Conservation (phyloP, 2,888 invertebrate species). For the Sminthurides aquaticus region DNA sequence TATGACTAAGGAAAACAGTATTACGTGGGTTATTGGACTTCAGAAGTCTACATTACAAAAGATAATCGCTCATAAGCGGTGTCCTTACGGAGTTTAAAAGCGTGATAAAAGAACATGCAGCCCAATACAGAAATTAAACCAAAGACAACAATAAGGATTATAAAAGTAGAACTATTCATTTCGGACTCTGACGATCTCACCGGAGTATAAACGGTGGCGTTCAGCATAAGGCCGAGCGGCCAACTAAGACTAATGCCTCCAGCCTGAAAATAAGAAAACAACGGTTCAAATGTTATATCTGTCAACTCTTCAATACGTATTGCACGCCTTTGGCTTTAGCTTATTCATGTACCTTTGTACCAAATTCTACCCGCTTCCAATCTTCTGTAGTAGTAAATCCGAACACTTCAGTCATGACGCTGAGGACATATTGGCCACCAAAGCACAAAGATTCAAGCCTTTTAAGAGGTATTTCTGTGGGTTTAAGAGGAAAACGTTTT, state of each 20-base stretch:
- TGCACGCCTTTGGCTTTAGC: too few species aligned
- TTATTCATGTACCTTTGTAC: constrained; percentile 44
- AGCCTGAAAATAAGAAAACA: neutral
- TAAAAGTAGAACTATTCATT: constrained; percentile 36
- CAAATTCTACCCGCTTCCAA: constrained; percentile 47
- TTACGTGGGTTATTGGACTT: too few species aligned
- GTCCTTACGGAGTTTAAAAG: constrained; percentile 28
- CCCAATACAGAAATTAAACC: constrained; percentile 36
- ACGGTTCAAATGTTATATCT: neutral
- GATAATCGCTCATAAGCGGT: neutral
- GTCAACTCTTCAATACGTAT: neutral
- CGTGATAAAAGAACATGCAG: constrained; percentile 37
- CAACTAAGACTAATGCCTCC: constrained; percentile 47
- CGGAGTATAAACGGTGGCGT: constrained; percentile 48
- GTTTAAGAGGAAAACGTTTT: too few species aligned
- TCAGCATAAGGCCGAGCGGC: constrained; percentile 51
- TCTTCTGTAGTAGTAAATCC: constrained; percentile 45
- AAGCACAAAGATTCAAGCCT: constrained; percentile 44
- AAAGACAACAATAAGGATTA: constrained; percentile 41
- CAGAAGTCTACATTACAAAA: too few species aligned
- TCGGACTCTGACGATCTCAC: constrained; percentile 37
- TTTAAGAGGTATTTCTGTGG: neutral
- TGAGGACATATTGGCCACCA: constrained; percentile 45
- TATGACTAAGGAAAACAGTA: too few species aligned
- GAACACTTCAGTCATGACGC: constrained; percentile 47